A percentile compares a stretch with the other conserved stretches of the same genome.
phyloP scores from a whole-genome alignment of 2,888 invertebrate species.

The Drosophila cognata region DNA sequence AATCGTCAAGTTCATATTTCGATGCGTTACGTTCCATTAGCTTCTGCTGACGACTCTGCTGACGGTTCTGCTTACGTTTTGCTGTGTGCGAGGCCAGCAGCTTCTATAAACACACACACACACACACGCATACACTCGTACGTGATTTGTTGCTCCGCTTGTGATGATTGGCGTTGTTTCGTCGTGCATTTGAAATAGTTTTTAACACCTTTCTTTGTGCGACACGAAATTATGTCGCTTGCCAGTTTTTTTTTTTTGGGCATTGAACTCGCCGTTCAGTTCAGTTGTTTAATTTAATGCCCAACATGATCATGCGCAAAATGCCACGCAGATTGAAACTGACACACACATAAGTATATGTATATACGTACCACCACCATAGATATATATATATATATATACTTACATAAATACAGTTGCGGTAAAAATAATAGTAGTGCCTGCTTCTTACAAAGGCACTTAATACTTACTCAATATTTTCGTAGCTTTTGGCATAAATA shows the following conservation, averaged over 20 bases:
- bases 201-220: constrained; percentile 64
- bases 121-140: constrained; percentile 13
- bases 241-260: constrained; percentile 51
- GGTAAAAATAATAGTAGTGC: not conserved
- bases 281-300: constrained; percentile 36
- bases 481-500: not conserved
- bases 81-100: not conserved
- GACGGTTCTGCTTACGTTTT: not conserved
- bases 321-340: constrained; percentile 14
- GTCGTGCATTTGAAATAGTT: constrained; percentile 65
- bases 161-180: constrained; percentile 28
- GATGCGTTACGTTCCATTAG: not conserved
- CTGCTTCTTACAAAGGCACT: not conserved
- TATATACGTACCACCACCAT: not conserved
- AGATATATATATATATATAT: not conserved
- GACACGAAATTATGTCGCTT: constrained; percentile 52
- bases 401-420: not conserved
- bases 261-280: constrained; percentile 55
- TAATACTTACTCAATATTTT: not conserved
- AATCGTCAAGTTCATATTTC: not conserved
- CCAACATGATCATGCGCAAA: constrained; percentile 56
- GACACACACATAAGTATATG: not conserved
- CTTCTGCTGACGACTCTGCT: not conserved
- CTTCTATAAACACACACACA: not conserved
- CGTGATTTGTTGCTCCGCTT: constrained; percentile 33